Conservation (phyloP, 2,888 invertebrate genomes). For the Phyllotreta striolata region DNA sequence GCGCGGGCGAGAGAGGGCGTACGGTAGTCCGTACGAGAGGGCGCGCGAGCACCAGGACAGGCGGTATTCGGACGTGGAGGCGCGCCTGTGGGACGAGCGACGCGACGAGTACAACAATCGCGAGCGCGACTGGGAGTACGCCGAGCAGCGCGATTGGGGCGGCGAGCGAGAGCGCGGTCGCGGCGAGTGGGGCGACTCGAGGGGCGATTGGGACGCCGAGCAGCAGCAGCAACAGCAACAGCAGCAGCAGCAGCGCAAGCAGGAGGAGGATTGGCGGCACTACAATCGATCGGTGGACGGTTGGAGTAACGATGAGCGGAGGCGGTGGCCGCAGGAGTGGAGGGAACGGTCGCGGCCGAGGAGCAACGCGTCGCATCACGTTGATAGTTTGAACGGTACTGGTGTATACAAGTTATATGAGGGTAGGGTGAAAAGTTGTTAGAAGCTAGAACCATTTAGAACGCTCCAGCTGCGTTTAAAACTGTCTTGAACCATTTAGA, state of each 20-base stretch:
- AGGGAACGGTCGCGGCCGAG: constrained; percentile 55
- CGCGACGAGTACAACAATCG: constrained; percentile 22
- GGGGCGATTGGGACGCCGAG: constrained; percentile 56
- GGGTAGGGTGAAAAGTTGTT: no score
- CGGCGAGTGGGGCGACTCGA: constrained; percentile 32
- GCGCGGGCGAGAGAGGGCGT: constrained; percentile 50
- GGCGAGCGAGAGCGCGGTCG: constrained; percentile 4
- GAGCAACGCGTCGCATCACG: constrained; percentile 59
- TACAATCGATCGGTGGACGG: constrained; percentile 55
- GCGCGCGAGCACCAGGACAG: constrained; percentile 59
- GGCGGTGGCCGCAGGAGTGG: constrained; percentile 56
- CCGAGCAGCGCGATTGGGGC: constrained; percentile 15
- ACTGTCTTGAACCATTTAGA: no score
- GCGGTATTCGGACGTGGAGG: constrained; percentile 57
- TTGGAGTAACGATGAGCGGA: constrained; percentile 65
- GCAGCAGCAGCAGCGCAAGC: no score
- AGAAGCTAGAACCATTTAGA: no score
- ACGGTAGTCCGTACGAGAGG: constrained; percentile 62
- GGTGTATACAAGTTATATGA: no score
- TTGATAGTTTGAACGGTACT: constrained; percentile 37
- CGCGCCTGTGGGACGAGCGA: constrained; percentile 58
- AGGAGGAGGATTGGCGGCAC: constrained; percentile 58
- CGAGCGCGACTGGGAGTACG: constrained; percentile 19
- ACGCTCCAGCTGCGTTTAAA: no score
- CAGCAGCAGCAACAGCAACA: constrained; percentile 57